Evolutionary conservation across 2,113 vertebrate species (phyloP), one percentile per base, ranked within the genome.

Genomic region (Sterna hirundo): DNA sequence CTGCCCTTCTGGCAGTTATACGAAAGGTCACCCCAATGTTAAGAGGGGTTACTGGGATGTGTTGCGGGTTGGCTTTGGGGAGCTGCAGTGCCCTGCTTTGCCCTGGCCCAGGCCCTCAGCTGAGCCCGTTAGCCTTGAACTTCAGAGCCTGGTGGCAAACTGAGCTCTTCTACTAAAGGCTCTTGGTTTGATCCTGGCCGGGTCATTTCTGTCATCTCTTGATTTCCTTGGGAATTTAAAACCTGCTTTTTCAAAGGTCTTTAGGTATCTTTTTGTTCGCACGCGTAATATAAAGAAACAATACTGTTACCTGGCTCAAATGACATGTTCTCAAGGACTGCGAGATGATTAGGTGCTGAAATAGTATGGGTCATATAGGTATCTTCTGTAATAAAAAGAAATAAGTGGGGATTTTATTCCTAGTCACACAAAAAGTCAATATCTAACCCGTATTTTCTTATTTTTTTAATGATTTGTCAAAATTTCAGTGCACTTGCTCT

Each of bases 11-110:
- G 62, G 11, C 23, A 49, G 65, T 7, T 36, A 10, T 3, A 3
- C n/a, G 17, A 30, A 36, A 60, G 46, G 64, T 42, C 40, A 6
- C 23, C 30, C n/a, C 2, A 0, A 2, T 2, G 15, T 40, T 21
- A 22, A 23, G 0, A 9, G 61, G 19, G 42, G 42, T 42, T 42
- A 42, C 42, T 13, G 42, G 42, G 38, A 29, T 32, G 20, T 15
- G 10, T 8, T 61, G 40, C 30, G 32, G 0, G 30, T 20, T 15
- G 40, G 6, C 40, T 75, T 60, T 40, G 30, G 30, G n/a, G 30
- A 34, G n/a, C 42, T 83, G 52, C 38, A 11, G 57, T 79, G 38
- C 65, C 46, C 36, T 80, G 58, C 58, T 79, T 77, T 76, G 55
- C 13, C 0, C 44, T 22, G 55, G 32, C 32, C 3, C 0, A 19